Percentiles rank a stretch among this genome's conserved stretches.
phyloP scores from a whole-genome alignment of 2,888 invertebrate species.

The Colletes collaris region DNA sequence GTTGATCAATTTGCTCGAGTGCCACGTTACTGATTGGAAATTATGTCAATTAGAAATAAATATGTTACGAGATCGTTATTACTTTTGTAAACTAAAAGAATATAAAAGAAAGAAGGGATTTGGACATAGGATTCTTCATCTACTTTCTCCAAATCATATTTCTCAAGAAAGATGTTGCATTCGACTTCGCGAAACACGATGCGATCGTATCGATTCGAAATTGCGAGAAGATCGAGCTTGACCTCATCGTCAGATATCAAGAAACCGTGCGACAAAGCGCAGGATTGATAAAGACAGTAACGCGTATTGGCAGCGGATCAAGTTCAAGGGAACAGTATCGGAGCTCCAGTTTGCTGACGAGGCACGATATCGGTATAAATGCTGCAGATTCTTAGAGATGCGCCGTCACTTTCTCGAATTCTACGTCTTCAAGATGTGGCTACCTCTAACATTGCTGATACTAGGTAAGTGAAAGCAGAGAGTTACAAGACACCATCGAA shows the following conservation, averaged over 20 bases:
- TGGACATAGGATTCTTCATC: too few relatives aligned
- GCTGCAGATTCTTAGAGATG: not conserved
- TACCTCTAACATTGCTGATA: constrained; percentile 66
- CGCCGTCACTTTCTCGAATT: constrained; percentile 13
- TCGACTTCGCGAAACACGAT: too few relatives aligned
- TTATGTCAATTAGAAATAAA: too few relatives aligned
- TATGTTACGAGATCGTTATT: too few relatives aligned
- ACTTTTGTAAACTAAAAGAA: too few relatives aligned
- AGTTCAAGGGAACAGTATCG: constrained; percentile 14
- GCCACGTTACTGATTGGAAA: too few relatives aligned
- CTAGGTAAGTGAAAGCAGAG: constrained; percentile 70
- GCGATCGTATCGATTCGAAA: not conserved
- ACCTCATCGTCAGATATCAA: not conserved
- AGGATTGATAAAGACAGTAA: not conserved
- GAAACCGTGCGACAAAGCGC: not conserved
- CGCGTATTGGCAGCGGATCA: not conserved
- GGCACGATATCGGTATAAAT: constrained; percentile 39
- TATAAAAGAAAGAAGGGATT: too few relatives aligned
- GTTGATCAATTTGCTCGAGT: too few relatives aligned
- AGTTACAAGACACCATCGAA: not conserved
- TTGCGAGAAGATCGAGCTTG: not conserved
- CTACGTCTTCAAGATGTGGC: constrained; percentile 65
- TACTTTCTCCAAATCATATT: too few relatives aligned
- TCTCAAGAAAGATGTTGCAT: too few relatives aligned
- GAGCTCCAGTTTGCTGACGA: constrained; percentile 42